Evolutionary conservation across 2,888 invertebrate genomes (phyloP).

Genomic region (Leptothorax acervorum): DNA sequence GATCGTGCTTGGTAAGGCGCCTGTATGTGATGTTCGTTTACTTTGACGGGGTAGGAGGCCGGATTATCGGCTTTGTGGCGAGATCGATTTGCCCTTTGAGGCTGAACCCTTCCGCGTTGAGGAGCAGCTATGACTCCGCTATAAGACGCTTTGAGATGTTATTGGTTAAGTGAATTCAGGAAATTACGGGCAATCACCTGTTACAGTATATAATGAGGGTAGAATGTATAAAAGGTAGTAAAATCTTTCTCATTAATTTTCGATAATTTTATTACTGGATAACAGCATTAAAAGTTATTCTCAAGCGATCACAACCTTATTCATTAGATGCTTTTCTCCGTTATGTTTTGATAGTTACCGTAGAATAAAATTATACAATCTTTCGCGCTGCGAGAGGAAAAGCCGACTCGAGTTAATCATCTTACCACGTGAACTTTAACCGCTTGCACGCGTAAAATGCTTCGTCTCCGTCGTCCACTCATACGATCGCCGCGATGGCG

Average conservation of each 20-base stretch:
- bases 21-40: constrained; percentile 55
- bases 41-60: constrained; percentile 52
- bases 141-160: not conserved
- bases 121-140: constrained; percentile 25
- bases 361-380: constrained; percentile 14
- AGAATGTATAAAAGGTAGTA: too few relatives aligned
- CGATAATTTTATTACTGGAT: not conserved
- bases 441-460: constrained; percentile 20
- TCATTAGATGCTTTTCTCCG: not conserved
- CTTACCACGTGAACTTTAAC: constrained; percentile 33
- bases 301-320: not conserved
- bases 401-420: constrained; percentile 40
- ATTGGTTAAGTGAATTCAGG: constrained; percentile 21
- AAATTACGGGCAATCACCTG: not conserved
- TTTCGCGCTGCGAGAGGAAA: not conserved
- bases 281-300: not conserved
- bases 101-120: constrained; percentile 41
- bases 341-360: not conserved
- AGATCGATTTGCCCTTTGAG: constrained; percentile 56
- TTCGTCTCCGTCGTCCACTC: constrained; percentile 9
- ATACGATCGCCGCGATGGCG: constrained; percentile 13
- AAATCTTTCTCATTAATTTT: not conserved
- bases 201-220: not conserved
- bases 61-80: constrained; percentile 41
- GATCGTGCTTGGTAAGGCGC: constrained; percentile 51